Evolutionary conservation across 2,113 vertebrate genomes (phyloP).

Genomic region (Nothocercus nigrocapillus): DNA sequence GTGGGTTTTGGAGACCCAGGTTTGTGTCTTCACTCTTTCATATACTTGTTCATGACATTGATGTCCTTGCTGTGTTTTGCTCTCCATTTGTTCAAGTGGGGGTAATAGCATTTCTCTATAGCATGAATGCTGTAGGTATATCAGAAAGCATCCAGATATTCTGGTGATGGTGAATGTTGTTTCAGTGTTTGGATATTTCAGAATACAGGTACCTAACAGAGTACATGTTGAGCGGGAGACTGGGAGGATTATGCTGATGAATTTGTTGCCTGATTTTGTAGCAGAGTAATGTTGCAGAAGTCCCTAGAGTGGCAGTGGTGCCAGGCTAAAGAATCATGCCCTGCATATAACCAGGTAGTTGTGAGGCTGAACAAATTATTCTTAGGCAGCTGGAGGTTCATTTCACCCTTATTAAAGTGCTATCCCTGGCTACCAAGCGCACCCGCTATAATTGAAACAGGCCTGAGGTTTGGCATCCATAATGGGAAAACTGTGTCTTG

Average conservation of each 20-base stretch:
- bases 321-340: background rate
- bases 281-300: background rate
- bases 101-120: background rate
- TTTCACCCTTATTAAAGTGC: background rate
- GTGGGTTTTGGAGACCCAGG: background rate
- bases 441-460: background rate
- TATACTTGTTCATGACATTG: background rate
- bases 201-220: background rate
- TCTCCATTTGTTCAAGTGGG: background rate
- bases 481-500: background rate
- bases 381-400: background rate
- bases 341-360: background rate
- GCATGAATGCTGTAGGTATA: background rate
- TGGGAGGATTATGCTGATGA: background rate
- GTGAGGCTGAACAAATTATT: conserved; percentile 39
- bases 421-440: fast-evolving
- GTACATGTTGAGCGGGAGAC: background rate
- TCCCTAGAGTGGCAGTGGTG: background rate
- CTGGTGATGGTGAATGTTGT: background rate
- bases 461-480: background rate
- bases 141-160: background rate
- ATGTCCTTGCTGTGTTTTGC: background rate
- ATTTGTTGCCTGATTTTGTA: background rate
- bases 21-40: background rate
- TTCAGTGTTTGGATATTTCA: background rate